Evolutionary conservation across 2,797 vertebrate genomes (phyloP), one percentile per base, ranked within the genome.

Genomic region (Semaprochilodus insignis): DNA sequence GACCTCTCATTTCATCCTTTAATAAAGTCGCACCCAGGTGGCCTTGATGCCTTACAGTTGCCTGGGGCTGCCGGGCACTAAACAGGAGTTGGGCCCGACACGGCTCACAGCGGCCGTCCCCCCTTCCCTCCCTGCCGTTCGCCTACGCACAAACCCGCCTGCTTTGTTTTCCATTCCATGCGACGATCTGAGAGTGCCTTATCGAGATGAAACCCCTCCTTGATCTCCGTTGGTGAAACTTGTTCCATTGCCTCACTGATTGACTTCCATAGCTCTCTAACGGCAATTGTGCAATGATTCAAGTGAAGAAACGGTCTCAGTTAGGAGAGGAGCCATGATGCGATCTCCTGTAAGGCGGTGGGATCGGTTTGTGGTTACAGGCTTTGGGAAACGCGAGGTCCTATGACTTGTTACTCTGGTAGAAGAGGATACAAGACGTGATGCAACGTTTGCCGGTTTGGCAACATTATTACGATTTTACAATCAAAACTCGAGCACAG

Each of bases 1-100:
- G 94, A 94, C 95, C 95, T 94, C 94, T 95, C 93, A 93, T 95
- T 95, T 95, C 92, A 94, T 94, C 94, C 93, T 95, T 96, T 96
- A 95, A 96, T 95, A 96, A 96, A 95, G 94, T 93, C 88, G 91
- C 91, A 94, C 94, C 94, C 94, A 94, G 94, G 94, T 95, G 95
- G 94, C 94, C 93, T 94, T 94, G 90, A 93, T 93, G 93, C 91
- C 91, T 93, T 91, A 89, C 90, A 92, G 92, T 93, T 87, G 93
- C 94, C 94, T 87, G 90, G 92, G 93, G 93, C 92, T 85, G 72
- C 89, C 87, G 82, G 91, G 93, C 87, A 83, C 91, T 91, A 90
- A 93, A 93, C 92, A 91, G 91, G 91, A 91, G 92, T 91, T 87
- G 13, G 83, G 90, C 87, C 91, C 89, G 92, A 91, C 88, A 87